phyloP scores from a whole-genome alignment of 2,113 vertebrate genomes.

The Amphiprion ocellaris region DNA sequence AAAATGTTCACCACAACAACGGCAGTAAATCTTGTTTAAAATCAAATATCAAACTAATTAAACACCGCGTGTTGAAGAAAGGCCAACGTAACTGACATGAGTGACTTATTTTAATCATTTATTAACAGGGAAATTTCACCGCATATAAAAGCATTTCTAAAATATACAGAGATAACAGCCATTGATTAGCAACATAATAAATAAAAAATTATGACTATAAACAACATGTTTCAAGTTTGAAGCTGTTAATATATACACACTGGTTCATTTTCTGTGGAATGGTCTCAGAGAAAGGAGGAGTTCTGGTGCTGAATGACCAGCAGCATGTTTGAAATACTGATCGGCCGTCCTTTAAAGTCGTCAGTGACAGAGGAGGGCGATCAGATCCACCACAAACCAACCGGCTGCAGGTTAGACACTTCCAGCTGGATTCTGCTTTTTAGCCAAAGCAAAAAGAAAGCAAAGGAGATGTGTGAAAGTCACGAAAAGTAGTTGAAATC shows the following conservation, averaged over 20 bases:
- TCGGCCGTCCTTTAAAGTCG: constrained; percentile 23
- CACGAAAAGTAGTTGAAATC: constrained; percentile 18
- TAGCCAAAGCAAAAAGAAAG: constrained; percentile 32
- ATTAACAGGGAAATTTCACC: constrained; percentile 37
- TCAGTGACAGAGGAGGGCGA: constrained; percentile 1
- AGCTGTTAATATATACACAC: constrained; percentile 34
- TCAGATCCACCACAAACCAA: constrained; percentile 5
- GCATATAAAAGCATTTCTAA: constrained; percentile 51
- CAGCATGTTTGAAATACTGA: constrained; percentile 51
- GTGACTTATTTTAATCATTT: neutral
- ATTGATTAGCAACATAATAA: constrained; percentile 64
- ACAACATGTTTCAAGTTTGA: constrained; percentile 51
- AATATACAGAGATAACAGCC: constrained; percentile 50
- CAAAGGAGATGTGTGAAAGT: constrained; percentile 35
- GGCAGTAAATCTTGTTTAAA: too few relatives aligned
- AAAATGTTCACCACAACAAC: too few relatives aligned
- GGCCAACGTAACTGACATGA: neutral
- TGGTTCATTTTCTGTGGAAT: constrained; percentile 48
- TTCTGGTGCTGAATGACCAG: constrained; percentile 21
- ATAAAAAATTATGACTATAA: constrained; percentile 52
- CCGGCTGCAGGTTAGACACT: neutral
- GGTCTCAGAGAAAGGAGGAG: neutral
- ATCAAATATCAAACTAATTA: too few relatives aligned
- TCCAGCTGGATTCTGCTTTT: constrained; percentile 38
- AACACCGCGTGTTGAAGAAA: neutral